A percentile compares a stretch with the other conserved stretches of the same genome.
phyloP scores from a whole-genome alignment of 1,140 invertebrate species.

The Neelides sp. region DNA sequence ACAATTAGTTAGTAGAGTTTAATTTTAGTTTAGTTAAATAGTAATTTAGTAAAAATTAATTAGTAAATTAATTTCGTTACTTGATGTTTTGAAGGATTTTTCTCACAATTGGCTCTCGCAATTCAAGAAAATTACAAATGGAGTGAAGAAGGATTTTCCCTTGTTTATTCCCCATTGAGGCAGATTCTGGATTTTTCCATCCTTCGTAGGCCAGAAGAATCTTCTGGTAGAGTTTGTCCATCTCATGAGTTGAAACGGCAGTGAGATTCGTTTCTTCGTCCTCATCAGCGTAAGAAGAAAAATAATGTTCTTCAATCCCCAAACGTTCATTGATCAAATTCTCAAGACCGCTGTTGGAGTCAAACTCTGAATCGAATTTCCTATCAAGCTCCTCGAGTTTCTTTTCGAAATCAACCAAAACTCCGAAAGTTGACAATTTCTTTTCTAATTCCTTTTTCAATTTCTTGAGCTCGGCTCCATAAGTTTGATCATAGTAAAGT shows the following conservation, averaged over 20 bases:
- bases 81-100: slow-evolving; percentile 11
- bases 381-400: slow-evolving; percentile 13
- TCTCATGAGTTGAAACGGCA: too few relatives aligned
- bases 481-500: slow-evolving; percentile 1
- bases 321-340: too few relatives aligned
- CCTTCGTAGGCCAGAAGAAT: too few relatives aligned
- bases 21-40: neutral
- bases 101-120: slow-evolving; percentile 14
- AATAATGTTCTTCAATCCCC: too few relatives aligned
- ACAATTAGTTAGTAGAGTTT: neutral
- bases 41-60: neutral
- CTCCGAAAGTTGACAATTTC: neutral
- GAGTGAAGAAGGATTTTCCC: too few relatives aligned
- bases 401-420: slow-evolving; percentile 5
- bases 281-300: too few relatives aligned
- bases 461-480: neutral
- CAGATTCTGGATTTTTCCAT: neutral
- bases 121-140: slow-evolving; percentile 20
- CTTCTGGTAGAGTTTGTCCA: too few relatives aligned
- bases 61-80: too few relatives aligned
- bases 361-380: slow-evolving; percentile 1
- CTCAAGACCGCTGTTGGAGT: too few relatives aligned
- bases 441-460: slow-evolving; percentile 6
- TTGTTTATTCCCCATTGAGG: too few relatives aligned
- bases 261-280: too few relatives aligned